phyloP scores from a whole-genome alignment of 2,797 vertebrate genomes.

The Melanotaenia boesemani region DNA sequence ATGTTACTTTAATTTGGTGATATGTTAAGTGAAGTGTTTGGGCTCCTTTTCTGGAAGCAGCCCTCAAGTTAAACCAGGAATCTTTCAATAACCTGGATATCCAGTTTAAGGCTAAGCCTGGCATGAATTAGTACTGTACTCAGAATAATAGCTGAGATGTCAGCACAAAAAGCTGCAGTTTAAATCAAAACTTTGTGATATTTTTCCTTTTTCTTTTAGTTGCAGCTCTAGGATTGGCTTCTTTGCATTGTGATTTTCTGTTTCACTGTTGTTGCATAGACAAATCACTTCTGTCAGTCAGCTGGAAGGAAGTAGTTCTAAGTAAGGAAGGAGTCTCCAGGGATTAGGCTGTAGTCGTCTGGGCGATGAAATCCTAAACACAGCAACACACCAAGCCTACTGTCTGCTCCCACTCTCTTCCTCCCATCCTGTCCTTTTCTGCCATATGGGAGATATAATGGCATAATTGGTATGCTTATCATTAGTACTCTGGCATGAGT shows the following conservation, averaged over 20 bases:
- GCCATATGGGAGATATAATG: constrained; percentile 62
- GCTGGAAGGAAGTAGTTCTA: constrained; percentile 68
- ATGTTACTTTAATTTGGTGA: constrained; percentile 54
- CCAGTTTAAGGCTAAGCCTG: constrained; percentile 19
- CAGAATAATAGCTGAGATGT: not conserved
- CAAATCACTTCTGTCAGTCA: constrained; percentile 58
- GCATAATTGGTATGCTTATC: constrained; percentile 72
- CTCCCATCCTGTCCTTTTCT: constrained; percentile 47
- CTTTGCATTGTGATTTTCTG: constrained; percentile 32
- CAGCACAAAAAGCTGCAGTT: constrained; percentile 25
- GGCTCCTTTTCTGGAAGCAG: constrained; percentile 45
- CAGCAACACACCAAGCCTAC: constrained; percentile 60
- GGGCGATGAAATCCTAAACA: constrained; percentile 69
- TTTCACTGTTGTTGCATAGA: constrained; percentile 41
- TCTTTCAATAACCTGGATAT: constrained; percentile 52
- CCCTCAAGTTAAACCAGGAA: constrained; percentile 37
- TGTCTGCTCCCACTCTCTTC: constrained; percentile 47
- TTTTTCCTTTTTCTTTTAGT: not conserved
- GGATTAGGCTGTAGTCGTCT: constrained; percentile 64
- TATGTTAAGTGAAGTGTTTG: constrained; percentile 55
- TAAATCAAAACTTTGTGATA: constrained; percentile 20
- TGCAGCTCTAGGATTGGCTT: not conserved
- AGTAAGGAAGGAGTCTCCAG: constrained; percentile 64
- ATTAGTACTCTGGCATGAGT: constrained; percentile 58
- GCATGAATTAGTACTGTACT: constrained; percentile 21